These are phyloP conservation scores for Nymphalis urticae DNA, from an alignment of 2,888 invertebrate genomes.

Conservation along the genomic window DNA sequence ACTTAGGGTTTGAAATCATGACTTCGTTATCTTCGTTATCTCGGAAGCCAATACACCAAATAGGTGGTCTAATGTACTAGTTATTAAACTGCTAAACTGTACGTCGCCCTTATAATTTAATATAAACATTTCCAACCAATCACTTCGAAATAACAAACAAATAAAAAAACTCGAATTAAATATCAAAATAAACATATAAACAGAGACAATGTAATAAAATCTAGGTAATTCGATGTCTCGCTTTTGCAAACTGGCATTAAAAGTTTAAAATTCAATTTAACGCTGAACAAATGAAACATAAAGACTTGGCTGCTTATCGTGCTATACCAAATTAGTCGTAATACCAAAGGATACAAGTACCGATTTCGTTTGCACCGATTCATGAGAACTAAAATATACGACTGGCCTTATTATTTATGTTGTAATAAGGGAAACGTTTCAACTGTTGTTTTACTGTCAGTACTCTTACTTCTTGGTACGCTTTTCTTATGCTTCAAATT, in stretches of 20 bases:
- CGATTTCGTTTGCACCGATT: slow-evolving; percentile 28
- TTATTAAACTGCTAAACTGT: too few relatives aligned
- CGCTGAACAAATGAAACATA: slow-evolving; percentile 24
- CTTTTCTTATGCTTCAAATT: slow-evolving; percentile 23
- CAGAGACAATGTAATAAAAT: not conserved
- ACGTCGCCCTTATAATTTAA: too few relatives aligned
- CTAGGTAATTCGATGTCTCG: slow-evolving; percentile 19
- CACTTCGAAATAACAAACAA: too few relatives aligned
- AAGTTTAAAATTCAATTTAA: slow-evolving; percentile 36
- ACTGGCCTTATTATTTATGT: slow-evolving; percentile 39
- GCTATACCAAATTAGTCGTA: slow-evolving; percentile 16
- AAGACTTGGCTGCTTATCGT: slow-evolving; percentile 9
- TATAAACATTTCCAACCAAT: too few relatives aligned
- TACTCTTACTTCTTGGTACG: slow-evolving; percentile 25
- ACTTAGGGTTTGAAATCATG: too few relatives aligned
- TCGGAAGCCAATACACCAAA: too few relatives aligned
- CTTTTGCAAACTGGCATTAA: slow-evolving; percentile 23
- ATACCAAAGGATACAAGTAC: slow-evolving; percentile 10
- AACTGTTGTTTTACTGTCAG: slow-evolving; percentile 39
- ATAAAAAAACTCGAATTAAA: too few relatives aligned
- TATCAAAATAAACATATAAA: too few relatives aligned
- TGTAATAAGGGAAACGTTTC: slow-evolving; percentile 38
- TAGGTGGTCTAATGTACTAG: too few relatives aligned
- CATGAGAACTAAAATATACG: slow-evolving; percentile 28
- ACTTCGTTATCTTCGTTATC: too few relatives aligned